These are phyloP conservation scores for Trogon surrucura DNA, from an alignment of 2,113 vertebrate genomes.

Conservation along the genomic window DNA sequence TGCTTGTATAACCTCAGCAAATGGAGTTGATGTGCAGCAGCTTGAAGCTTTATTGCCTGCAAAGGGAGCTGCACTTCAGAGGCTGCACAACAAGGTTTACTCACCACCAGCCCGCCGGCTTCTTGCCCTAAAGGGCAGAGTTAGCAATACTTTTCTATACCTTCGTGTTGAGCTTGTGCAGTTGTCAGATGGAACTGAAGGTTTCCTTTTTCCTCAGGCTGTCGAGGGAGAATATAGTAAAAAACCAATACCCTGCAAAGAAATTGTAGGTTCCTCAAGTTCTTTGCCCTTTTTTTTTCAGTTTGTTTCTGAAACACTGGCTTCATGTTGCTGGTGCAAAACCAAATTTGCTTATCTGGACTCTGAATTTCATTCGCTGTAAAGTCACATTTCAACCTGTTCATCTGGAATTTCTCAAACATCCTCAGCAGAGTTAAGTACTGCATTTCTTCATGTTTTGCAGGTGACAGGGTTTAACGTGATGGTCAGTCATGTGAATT, in stretches of 20 bases:
- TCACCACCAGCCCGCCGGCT: neutral
- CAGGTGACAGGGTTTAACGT: neutral
- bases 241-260: neutral
- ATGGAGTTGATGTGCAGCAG: fast-evolving
- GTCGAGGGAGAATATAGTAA: neutral
- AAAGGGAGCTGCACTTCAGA: neutral
- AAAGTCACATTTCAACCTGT: neutral
- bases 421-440: neutral
- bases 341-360: neutral
- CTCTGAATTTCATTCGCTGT: neutral
- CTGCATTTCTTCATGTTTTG: neutral
- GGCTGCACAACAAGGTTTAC: neutral
- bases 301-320: neutral
- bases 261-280: neutral
- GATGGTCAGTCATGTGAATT: neutral
- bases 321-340: neutral
- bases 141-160: neutral
- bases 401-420: neutral
- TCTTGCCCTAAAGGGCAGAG: neutral
- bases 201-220: neutral
- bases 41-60: neutral
- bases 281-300: neutral
- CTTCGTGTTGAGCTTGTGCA: fast-evolving
- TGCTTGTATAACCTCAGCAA: neutral
- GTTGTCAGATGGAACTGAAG: neutral